These are phyloP conservation scores for Eilema sororculum DNA, from an alignment of 2,888 invertebrate genomes.

Conservation along the genomic window DNA sequence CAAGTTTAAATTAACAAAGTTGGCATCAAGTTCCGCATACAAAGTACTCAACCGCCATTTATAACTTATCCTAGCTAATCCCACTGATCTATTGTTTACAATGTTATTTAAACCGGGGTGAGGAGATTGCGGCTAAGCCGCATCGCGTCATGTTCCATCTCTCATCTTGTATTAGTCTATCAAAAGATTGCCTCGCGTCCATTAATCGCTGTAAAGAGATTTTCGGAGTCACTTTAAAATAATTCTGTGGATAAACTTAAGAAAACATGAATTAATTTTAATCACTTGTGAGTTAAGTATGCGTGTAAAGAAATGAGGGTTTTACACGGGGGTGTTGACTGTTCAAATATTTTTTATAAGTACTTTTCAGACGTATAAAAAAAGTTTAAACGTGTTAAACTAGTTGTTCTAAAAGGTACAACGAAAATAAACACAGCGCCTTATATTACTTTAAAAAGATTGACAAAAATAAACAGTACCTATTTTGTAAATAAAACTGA, in stretches of 20 bases:
- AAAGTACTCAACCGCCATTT: conserved; percentile 26
- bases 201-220: background rate
- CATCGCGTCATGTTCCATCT: background rate
- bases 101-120: background rate
- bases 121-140: conserved; percentile 2
- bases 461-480: background rate
- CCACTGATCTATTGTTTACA: conserved; percentile 31
- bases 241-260: background rate
- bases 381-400: too few relatives aligned
- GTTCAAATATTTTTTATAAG: too few relatives aligned
- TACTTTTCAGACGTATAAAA: background rate
- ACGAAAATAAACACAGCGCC: background rate
- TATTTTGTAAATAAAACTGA: background rate
- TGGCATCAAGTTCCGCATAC: conserved; percentile 32
- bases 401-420: too few relatives aligned
- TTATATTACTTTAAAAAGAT: background rate
- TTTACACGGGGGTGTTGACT: background rate
- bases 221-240: background rate
- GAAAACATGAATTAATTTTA: background rate
- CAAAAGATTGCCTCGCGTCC: conserved; percentile 8
- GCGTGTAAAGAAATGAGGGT: background rate
- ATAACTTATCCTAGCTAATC: background rate
- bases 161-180: conserved; percentile 3
- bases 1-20: conserved; percentile 45
- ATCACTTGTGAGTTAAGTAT: background rate